These are phyloP conservation scores for Euthynnus affinis DNA, from an alignment of 2,797 vertebrate species.

Conservation along the genomic window DNA sequence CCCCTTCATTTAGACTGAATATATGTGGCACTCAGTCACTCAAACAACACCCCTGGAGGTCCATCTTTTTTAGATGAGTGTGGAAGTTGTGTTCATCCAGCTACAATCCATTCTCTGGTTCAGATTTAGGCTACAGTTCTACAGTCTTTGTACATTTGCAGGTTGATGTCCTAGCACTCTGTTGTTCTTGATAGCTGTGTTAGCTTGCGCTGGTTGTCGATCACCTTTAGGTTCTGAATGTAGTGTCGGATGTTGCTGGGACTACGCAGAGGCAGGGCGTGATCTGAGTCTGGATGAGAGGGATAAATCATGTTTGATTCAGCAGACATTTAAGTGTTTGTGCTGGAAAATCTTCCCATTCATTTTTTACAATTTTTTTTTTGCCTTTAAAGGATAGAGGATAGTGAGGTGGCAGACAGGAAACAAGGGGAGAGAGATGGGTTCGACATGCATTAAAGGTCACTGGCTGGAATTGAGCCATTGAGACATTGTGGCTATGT, in stretches of 20 bases:
- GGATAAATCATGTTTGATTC: neutral
- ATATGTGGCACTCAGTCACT: neutral
- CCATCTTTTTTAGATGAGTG: constrained; percentile 4
- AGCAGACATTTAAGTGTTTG: neutral
- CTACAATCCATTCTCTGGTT: constrained; percentile 30
- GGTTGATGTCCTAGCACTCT: constrained; percentile 81
- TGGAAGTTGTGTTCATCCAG: constrained; percentile 29
- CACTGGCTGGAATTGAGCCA: too few relatives aligned
- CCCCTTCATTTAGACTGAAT: constrained; percentile 11
- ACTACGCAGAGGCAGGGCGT: constrained; percentile 86
- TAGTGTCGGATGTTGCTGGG: constrained; percentile 88
- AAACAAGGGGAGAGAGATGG: too few relatives aligned
- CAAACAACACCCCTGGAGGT: constrained; percentile 6
- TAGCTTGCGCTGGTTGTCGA: constrained; percentile 94
- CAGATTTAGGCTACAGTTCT: constrained; percentile 24
- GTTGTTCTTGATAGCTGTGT: constrained; percentile 90
- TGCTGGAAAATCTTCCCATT: neutral
- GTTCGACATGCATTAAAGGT: too few relatives aligned
- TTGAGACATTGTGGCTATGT: too few relatives aligned
- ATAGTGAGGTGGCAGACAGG: too few relatives aligned
- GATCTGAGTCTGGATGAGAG: constrained; percentile 88
- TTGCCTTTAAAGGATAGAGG: too few relatives aligned
- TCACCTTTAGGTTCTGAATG: constrained; percentile 92
- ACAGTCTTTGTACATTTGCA: constrained; percentile 26
- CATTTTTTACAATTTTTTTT: neutral